phyloP scores from a whole-genome alignment of 2,797 vertebrate genomes.

The Enteromius thamalakanensis region DNA sequence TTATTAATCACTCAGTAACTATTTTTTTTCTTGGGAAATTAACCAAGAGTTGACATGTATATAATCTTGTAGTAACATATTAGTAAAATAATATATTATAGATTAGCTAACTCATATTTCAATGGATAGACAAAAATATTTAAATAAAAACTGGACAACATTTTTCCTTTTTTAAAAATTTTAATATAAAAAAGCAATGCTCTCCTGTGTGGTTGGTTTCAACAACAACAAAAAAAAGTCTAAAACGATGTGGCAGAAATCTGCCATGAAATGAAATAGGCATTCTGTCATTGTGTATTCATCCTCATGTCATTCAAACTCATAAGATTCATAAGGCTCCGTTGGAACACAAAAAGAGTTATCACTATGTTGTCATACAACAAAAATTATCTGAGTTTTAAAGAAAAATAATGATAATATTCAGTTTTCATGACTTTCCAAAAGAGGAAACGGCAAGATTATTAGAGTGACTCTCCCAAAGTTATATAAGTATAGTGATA shows the following conservation, averaged over 20 bases:
- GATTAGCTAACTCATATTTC: neutral
- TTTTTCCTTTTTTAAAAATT: neutral
- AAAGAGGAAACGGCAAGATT: neutral
- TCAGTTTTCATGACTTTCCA: neutral
- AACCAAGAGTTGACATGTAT: neutral
- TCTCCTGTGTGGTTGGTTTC: neutral
- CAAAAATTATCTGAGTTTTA: too few relatives aligned
- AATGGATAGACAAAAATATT: neutral
- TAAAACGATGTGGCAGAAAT: neutral
- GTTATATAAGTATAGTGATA: neutral
- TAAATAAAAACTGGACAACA: neutral
- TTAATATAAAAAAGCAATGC: neutral
- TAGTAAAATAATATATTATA: neutral
- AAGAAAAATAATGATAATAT: neutral
- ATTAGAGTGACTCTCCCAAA: neutral
- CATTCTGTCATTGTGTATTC: neutral
- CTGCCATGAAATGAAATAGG: neutral
- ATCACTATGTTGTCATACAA: neutral
- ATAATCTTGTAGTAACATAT: neutral
- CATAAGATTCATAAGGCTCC: neutral
- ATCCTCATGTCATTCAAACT: neutral
- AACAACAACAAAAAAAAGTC: neutral
- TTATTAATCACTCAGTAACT: neutral
- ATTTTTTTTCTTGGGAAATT: neutral
- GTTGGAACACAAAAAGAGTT: neutral